These are phyloP conservation scores for Crocidura indochinensis DNA, from an alignment of 2,797 vertebrate species.

Conservation along the genomic window DNA sequence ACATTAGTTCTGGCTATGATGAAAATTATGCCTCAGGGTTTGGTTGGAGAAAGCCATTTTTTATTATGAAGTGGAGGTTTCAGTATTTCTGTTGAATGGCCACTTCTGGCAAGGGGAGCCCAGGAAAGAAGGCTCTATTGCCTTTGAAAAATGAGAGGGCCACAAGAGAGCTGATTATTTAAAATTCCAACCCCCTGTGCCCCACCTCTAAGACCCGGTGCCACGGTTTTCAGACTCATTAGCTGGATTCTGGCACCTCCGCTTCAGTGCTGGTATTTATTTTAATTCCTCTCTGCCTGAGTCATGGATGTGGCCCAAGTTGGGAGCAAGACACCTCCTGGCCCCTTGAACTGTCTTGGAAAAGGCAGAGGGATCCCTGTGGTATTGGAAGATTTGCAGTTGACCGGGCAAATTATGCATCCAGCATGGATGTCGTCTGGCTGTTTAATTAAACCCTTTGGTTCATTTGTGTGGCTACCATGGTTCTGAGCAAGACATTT, in stretches of 20 bases:
- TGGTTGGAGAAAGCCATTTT: background rate
- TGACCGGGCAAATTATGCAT: conserved; percentile 75
- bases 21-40: background rate
- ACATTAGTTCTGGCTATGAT: background rate
- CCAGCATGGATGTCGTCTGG: conserved; percentile 17
- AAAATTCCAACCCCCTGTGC: conserved; percentile 12
- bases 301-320: conserved; percentile 35
- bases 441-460: conserved; percentile 82
- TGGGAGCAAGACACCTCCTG: conserved; percentile 42
- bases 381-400: conserved; percentile 72
- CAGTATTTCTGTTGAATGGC: conserved; percentile 41
- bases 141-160: conserved; percentile 64
- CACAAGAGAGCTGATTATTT: conserved; percentile 6
- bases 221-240: conserved; percentile 52
- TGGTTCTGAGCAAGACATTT: conserved; percentile 67
- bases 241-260: background rate
- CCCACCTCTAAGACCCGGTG: conserved; percentile 45
- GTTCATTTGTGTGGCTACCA: conserved; percentile 74
- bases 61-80: background rate
- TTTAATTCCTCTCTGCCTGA: conserved; percentile 52
- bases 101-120: conserved; percentile 24
- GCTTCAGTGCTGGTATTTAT: conserved; percentile 22
- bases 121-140: conserved; percentile 8
- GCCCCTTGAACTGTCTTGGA: conserved; percentile 34
- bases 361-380: conserved; percentile 51